A percentile compares a stretch with the other conserved stretches of the same genome.
Conservation (phyloP, 2,888 invertebrate genomes). For the Cyclophora punctaria region DNA sequence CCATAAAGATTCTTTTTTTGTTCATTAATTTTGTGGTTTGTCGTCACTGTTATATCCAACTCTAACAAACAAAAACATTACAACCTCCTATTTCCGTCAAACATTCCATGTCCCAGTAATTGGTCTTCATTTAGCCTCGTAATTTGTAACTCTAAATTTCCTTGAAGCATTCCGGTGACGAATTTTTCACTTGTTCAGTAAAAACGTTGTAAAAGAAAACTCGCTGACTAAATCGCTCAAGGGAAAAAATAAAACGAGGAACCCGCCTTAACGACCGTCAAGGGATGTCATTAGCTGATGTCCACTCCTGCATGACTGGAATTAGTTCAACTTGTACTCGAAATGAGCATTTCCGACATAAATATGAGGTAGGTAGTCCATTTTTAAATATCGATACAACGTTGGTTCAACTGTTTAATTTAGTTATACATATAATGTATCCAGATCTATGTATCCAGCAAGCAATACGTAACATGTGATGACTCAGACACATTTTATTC, state of each 20-base stretch:
- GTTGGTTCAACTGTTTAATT: not conserved
- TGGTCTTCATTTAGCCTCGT: slow-evolving; percentile 7
- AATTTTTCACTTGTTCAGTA: slow-evolving; percentile 30
- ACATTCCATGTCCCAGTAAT: no score
- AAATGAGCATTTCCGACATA: slow-evolving; percentile 25
- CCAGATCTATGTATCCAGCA: not conserved
- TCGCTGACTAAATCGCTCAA: slow-evolving; percentile 55
- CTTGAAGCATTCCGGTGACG: slow-evolving; percentile 15
- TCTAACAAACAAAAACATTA: no score
- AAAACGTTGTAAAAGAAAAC: slow-evolving; percentile 38
- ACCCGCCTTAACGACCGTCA: slow-evolving; percentile 53
- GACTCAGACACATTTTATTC: no score
- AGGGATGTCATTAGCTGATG: slow-evolving; percentile 62
- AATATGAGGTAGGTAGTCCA: not conserved
- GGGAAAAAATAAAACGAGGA: slow-evolving; percentile 61
- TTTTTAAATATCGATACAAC: not conserved
- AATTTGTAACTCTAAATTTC: slow-evolving; percentile 7
- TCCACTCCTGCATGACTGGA: slow-evolving; percentile 54
- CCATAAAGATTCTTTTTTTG: no score
- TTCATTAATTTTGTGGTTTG: no score
- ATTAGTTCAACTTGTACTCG: slow-evolving; percentile 35
- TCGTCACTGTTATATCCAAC: no score
- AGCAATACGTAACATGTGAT: not conserved
- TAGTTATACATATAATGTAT: not conserved
- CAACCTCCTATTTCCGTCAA: no score